phyloP scores from a whole-genome alignment of 2,797 vertebrate genomes.

The Enteromius afrohamiltoni region DNA sequence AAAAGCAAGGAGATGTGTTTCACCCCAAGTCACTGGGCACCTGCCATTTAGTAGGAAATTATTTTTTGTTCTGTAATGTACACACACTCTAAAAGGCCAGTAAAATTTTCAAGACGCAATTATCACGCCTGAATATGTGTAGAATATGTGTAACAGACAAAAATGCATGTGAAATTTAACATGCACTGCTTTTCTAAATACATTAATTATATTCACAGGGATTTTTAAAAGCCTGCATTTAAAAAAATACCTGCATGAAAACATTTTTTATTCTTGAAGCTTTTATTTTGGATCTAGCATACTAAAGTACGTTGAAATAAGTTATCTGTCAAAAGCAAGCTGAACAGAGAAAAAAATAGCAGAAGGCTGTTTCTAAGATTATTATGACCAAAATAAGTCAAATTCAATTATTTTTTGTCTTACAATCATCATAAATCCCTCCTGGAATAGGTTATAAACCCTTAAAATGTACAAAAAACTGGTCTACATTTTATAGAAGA shows the following conservation, averaged over 20 bases:
- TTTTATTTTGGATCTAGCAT: background rate
- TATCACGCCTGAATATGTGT: background rate
- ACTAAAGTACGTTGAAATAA: constrained; percentile 7
- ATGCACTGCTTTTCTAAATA: constrained; percentile 1
- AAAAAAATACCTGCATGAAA: background rate
- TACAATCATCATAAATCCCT: background rate
- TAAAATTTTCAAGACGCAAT: background rate
- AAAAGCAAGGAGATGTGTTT: constrained; percentile 55
- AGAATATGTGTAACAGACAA: background rate
- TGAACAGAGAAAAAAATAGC: background rate
- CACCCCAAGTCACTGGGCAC: constrained; percentile 44
- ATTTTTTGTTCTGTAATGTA: background rate
- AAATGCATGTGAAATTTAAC: background rate
- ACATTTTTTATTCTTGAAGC: background rate
- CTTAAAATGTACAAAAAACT: constrained; percentile 1
- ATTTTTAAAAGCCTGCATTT: background rate
- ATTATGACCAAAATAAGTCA: background rate
- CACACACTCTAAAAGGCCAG: background rate
- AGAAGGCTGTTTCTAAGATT: background rate
- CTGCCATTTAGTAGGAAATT: constrained; percentile 58
- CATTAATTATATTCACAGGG: background rate
- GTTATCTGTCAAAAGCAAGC: background rate
- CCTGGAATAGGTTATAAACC: background rate
- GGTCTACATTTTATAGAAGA: constrained; percentile 8
- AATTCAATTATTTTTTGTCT: background rate